phyloP scores from a whole-genome alignment of 2,888 invertebrate genomes.

The Drosophila parthenogenetica region DNA sequence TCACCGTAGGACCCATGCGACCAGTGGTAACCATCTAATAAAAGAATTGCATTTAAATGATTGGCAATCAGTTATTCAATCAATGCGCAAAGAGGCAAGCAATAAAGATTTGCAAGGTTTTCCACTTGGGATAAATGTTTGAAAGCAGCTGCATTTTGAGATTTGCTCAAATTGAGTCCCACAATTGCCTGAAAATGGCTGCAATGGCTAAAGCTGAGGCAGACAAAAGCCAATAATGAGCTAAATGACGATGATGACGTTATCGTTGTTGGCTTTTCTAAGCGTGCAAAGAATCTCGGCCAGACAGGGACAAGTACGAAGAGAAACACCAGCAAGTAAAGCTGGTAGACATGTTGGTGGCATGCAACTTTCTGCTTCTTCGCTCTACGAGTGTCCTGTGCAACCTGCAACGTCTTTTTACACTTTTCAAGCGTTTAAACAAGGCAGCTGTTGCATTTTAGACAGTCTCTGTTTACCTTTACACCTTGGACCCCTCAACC shows the following conservation, averaged over 20 bases:
- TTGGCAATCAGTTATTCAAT: conserved; percentile 18
- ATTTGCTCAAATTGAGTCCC: conserved; percentile 43
- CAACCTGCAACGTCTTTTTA: conserved; percentile 45
- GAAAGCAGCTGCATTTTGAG: conserved; percentile 25
- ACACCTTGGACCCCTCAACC: neutral
- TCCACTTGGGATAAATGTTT: conserved; percentile 30
- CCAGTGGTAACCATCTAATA: no score
- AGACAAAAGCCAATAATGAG: conserved; percentile 30
- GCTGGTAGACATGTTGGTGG: conserved; percentile 21
- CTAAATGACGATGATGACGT: conserved; percentile 15
- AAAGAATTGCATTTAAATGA: neutral
- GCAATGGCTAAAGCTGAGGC: conserved; percentile 34
- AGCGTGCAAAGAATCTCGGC: conserved; percentile 36
- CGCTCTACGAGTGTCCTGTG: conserved; percentile 10
- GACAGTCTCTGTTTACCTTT: conserved; percentile 10
- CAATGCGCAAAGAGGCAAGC: conserved; percentile 53
- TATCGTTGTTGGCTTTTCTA: conserved; percentile 45
- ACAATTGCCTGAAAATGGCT: conserved; percentile 62
- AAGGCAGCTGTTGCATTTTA: conserved; percentile 48
- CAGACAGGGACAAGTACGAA: neutral
- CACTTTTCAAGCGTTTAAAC: conserved; percentile 30
- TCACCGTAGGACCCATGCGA: no score
- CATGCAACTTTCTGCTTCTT: neutral
- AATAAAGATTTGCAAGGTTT: conserved; percentile 60
- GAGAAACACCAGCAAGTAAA: neutral